These are phyloP conservation scores for Drosophila colorata DNA, from an alignment of 2,888 invertebrate genomes.

Conservation along the genomic window DNA sequence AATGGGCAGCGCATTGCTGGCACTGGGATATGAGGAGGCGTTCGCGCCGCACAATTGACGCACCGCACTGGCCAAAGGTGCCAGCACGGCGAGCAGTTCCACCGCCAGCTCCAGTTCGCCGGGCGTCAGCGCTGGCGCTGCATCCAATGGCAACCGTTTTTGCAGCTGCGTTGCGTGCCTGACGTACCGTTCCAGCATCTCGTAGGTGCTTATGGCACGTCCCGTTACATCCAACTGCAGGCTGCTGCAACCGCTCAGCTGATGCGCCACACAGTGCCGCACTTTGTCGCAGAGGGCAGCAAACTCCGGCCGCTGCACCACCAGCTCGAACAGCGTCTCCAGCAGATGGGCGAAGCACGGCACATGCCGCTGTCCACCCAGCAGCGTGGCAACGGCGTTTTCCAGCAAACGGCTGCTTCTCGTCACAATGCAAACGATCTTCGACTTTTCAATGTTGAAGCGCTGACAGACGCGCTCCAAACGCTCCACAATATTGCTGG, in stretches of 20 bases:
- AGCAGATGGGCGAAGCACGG: constrained; percentile 53
- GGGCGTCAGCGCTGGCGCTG: constrained; percentile 10
- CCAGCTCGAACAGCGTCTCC: constrained; percentile 28
- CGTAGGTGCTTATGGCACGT: constrained; percentile 36
- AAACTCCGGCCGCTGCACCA: constrained; percentile 40
- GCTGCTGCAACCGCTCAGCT: constrained; percentile 1
- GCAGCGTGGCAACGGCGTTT: constrained; percentile 24
- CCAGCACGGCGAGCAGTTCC: constrained; percentile 39
- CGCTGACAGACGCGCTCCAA: constrained; percentile 48
- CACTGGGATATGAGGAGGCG: constrained; percentile 29
- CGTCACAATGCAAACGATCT: constrained; percentile 49
- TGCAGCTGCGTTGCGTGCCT: constrained; percentile 6
- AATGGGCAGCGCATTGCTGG: constrained; percentile 53
- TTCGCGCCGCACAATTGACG: constrained; percentile 39
- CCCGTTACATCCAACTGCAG: constrained; percentile 16
- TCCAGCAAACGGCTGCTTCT: constrained; percentile 36
- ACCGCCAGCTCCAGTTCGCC: constrained; percentile 34
- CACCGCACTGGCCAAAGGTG: constrained; percentile 47
- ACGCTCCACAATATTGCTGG: constrained; percentile 39
- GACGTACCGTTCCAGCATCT: constrained; percentile 44
- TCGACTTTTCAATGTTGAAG: constrained; percentile 54
- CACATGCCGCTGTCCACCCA: constrained; percentile 49
- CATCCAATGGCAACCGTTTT: constrained; percentile 21
- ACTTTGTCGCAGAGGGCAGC: constrained; percentile 38
- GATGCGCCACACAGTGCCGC: constrained; percentile 14